phyloP scores from a whole-genome alignment of 1,140 invertebrate genomes.

The Lepidurus apus region DNA sequence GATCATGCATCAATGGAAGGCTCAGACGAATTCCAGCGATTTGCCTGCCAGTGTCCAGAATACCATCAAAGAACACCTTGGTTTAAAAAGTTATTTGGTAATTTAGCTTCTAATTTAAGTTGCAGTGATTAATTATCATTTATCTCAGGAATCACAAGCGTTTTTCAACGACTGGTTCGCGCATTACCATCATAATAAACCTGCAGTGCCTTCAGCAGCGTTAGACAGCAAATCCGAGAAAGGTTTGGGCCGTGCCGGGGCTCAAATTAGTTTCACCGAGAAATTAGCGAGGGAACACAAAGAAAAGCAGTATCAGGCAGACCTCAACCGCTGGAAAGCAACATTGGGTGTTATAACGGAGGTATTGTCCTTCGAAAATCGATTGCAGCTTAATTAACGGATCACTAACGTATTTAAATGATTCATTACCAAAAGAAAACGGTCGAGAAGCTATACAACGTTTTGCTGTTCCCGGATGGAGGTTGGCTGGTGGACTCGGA shows the following conservation, averaged over 20 bases:
- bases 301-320: conserved; percentile 66
- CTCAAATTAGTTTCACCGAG: conserved; percentile 64
- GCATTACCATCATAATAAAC: conserved; percentile 71
- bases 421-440: conserved; percentile 53
- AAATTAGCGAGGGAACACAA: conserved; percentile 80
- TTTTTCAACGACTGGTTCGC: conserved; percentile 84
- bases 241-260: conserved; percentile 40
- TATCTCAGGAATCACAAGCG: conserved; percentile 65
- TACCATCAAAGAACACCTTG: conserved; percentile 50
- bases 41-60: conserved; percentile 45
- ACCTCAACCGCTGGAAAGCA: conserved; percentile 70
- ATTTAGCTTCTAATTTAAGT: too few relatives aligned
- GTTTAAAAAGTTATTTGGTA: conserved; percentile 49
- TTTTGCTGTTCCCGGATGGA: conserved; percentile 78
- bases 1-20: conserved; percentile 52
- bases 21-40: conserved; percentile 47
- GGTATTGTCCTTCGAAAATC: conserved; percentile 43
- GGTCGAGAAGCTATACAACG: conserved; percentile 75
- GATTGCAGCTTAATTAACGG: neutral
- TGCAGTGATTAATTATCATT: conserved; percentile 17
- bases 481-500: conserved; percentile 77
- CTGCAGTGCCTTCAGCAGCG: conserved; percentile 46
- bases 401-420: neutral
- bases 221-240: conserved; percentile 26
- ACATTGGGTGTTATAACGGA: conserved; percentile 58